Evolutionary conservation across 2,113 vertebrate genomes (phyloP), one percentile per base, ranked within the genome.

Genomic region (Notothenia coriiceps): DNA sequence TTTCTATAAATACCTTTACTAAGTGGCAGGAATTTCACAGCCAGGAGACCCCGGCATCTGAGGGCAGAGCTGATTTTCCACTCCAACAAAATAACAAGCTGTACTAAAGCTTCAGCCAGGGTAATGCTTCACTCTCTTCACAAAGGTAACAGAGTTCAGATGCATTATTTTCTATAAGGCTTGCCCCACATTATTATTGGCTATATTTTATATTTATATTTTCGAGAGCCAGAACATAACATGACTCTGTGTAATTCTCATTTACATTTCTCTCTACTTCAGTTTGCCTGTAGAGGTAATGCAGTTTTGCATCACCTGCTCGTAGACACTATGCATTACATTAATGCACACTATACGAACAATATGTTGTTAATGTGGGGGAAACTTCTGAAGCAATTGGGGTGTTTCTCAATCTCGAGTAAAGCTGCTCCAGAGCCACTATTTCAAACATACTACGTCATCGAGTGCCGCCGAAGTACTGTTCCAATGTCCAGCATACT

Each of bases 21-120:
- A 92, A 94, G 93, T 87, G 89, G 86, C 87, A 89, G 92, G 94
- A 91, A 94, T 95, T 63, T 91, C 78, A 80, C 89, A 87, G 89
- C 89, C 77, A 83, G 85, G 84, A 80, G 89, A 77, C 86, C 84
- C 77, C 54, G 51, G 56, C 76, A 77, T 91, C 82, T 79, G 77
- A 88, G 87, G 88, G 74, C 85, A 88, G 63, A 56, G 68, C 67
- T 50, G 50, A 85, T 83, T 91, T 93, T 94, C 94, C 90, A 91
- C 77, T 87, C 68, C 66, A 74, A 77, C 77, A 75, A 75, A 55
- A 52, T 74, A 74, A 86, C 68, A 63, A 82, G 80, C 70, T 56
- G 51, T 46, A 70, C 79, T 69, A 49, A 71, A 50, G 25, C 81
- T 55, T 64, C 74, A 43, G n/a, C n/a, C 50, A 29, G 74, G 7